phyloP scores from a whole-genome alignment of 2,113 vertebrate genomes.

The Solenodon paradoxus region DNA sequence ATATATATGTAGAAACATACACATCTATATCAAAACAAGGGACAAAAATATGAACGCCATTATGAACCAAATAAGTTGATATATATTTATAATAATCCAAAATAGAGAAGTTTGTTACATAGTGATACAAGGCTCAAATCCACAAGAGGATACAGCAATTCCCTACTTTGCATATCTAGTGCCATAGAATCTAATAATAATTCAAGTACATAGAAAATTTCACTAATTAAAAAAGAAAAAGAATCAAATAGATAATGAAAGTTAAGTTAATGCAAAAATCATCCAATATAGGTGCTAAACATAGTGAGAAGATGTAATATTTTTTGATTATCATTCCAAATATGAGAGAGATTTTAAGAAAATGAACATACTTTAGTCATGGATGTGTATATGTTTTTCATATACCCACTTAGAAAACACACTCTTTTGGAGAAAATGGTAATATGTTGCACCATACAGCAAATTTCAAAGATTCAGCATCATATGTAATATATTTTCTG shows the following conservation, averaged over 20 bases:
- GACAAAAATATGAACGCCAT: not conserved
- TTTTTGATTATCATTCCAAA: not conserved
- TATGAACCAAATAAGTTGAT: not conserved
- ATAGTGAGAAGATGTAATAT: too few species aligned
- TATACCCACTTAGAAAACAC: not conserved
- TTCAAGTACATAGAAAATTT: not conserved
- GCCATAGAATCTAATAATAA: too few species aligned
- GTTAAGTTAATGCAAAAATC: not conserved
- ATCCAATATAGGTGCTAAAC: not conserved
- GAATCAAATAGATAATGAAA: not conserved
- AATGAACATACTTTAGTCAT: not conserved
- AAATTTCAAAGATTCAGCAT: not conserved
- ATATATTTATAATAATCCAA: not conserved
- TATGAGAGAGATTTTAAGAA: not conserved
- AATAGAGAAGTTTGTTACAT: not conserved
- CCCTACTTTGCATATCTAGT: not conserved
- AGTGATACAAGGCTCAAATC: not conserved
- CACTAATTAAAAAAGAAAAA: not conserved
- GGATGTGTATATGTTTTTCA: not conserved
- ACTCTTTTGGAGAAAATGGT: not conserved
- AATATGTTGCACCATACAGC: not conserved
- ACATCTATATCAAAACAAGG: too few species aligned
- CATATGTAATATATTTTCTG: not conserved
- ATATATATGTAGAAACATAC: not conserved
- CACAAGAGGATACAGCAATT: not conserved